Base-by-base conservation (phyloP, 2,113 vertebrate species). In the Sapayoa aenigma region DNA sequence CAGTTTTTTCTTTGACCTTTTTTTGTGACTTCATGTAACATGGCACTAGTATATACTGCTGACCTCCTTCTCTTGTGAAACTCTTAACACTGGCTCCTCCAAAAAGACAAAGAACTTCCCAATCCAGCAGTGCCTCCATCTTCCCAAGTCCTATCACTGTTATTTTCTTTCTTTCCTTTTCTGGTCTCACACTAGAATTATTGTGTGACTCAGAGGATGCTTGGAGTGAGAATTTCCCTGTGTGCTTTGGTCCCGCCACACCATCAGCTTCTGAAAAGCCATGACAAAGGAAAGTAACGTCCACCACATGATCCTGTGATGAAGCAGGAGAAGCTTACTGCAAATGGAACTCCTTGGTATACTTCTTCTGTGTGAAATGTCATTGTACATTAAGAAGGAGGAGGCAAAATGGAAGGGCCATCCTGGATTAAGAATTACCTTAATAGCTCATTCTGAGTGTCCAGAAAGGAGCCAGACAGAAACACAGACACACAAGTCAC, bases 281-380 rank as follows among this genome's bases (percentile, higher is more conserved):
- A 3, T 15, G 14, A 39, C 24, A 76, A 59, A 67, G 23, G 8
- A 47, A 46, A 58, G 12, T 6, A 33, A 20, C 23, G 55, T 55
- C 30, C n/a, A 41, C 12, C 5, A 28, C n/a, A 21, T 0, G 0
- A 52, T 35, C 23, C 27, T 59, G 23, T 14, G 13, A 3, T 44
- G 33, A 77, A 28, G 17, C 37, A 75, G 41, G 44, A 42, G 41
- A 53, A 31, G 4, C 58, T 60, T 56, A 25, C 18, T 87, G 19
- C 30, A 27, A 78, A 25, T 76, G 6, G 1, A 5, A 4, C 23
- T 50, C 55, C 23, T 90, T 13, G 28, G 6, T 44, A 37, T 14
- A 47, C 14, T 14, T 81, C 9, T 42, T 76, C n/a, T 68, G 9
- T 31, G 12, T 24, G 49, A 89, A 94, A 37, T 9, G 9, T 16